Evolutionary conservation across 2,113 vertebrate genomes (phyloP).

Genomic region (Plecturocebus donacophilus): DNA sequence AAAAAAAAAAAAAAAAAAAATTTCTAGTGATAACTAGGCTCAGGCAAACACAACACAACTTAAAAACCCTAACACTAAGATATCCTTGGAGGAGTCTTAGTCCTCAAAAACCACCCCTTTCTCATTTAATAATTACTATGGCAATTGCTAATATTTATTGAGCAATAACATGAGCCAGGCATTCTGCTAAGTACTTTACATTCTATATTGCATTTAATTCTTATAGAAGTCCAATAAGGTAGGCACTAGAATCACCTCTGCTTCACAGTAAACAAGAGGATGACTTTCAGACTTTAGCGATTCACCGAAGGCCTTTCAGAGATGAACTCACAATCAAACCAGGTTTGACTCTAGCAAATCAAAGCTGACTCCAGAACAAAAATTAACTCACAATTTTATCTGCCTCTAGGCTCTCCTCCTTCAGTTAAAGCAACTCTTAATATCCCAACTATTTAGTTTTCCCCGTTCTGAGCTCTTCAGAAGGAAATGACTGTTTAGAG

Average conservation of each 20-base stretch:
- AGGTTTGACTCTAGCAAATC: not conserved
- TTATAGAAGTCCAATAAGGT: not conserved
- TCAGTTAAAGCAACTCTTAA: conserved; percentile 32
- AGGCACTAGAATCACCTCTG: not conserved
- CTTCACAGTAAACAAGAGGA: not conserved
- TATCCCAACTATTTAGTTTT: not conserved
- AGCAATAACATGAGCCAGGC: not conserved
- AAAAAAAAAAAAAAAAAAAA: too few relatives aligned
- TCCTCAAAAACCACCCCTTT: not conserved
- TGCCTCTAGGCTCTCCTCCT: not conserved
- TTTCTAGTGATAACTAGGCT: not conserved
- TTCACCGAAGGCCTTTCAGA: not conserved
- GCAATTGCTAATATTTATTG: conserved; percentile 20
- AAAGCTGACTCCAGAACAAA: not conserved
- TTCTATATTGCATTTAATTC: conserved; percentile 9
- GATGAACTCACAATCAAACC: not conserved
- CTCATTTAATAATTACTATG: not conserved
- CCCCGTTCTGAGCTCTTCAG: not conserved
- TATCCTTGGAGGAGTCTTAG: not conserved
- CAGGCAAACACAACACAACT: not conserved
- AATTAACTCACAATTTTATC: not conserved
- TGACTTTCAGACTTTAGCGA: not conserved
- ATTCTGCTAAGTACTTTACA: not conserved
- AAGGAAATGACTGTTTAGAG: conserved; percentile 7
- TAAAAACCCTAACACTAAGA: not conserved